A percentile compares a stretch with the other conserved stretches of the same genome.
These are phyloP conservation scores for Oscheius sp. DNA, from an alignment of 2,888 invertebrate species.

Conservation along the genomic window DNA sequence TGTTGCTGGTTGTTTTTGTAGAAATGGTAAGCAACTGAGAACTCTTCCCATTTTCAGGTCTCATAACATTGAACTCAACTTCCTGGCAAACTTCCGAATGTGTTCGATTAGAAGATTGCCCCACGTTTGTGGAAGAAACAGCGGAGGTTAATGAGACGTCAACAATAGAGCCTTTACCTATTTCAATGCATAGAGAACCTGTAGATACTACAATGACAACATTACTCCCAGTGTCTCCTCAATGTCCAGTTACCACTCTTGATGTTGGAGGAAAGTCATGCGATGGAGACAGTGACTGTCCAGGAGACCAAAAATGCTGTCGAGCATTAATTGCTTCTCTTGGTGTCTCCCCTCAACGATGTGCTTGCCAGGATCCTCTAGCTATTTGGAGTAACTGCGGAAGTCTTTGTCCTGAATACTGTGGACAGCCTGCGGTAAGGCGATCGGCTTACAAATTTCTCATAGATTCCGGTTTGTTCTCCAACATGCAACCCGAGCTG, in stretches of 20 bases:
- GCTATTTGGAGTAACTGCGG: conserved; percentile 56
- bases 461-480: conserved; percentile 48
- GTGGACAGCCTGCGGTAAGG: conserved; percentile 46
- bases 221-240: neutral
- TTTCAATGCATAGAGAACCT: neutral
- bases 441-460: neutral
- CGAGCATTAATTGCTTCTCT: conserved; percentile 49
- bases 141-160: conserved; percentile 4
- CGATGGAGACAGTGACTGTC: conserved; percentile 50
- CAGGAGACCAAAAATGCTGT: conserved; percentile 35
- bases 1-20: conserved; percentile 65
- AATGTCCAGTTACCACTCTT: conserved; percentile 49
- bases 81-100: conserved; percentile 57
- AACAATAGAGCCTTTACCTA: neutral
- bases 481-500: conserved; percentile 54
- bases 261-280: conserved; percentile 54
- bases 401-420: conserved; percentile 57
- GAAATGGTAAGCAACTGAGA: conserved; percentile 40
- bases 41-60: conserved; percentile 21
- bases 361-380: conserved; percentile 51
- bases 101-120: conserved; percentile 52
- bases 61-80: conserved; percentile 49
- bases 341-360: conserved; percentile 51
- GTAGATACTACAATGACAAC: conserved; percentile 8
- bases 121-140: conserved; percentile 17